Base-by-base conservation (phyloP, 1,140 invertebrate genomes). In the Cecropterus lyciades region DNA sequence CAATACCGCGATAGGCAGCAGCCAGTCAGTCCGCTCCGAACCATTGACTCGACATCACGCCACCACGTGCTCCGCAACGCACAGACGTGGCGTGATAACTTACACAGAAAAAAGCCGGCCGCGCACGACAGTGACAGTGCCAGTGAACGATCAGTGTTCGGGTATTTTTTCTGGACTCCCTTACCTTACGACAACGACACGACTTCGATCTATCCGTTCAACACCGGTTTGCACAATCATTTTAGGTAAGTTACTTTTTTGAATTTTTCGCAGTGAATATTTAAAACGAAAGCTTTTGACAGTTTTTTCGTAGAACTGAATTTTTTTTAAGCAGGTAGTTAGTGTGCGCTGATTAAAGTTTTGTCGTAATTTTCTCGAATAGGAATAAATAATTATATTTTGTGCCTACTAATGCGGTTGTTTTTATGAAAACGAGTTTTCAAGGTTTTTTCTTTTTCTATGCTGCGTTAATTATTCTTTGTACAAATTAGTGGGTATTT, bases 101-200 rank as follows among this genome's bases (percentile, higher is more conserved):
- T 78, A 40, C 59, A 77, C 66, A 74, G 59, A 82, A 85, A 24
- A 81, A 82, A 82, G 75, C 77, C 83, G 83, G 79, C 75, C 70
- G 84, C 82, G 82, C 76, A 81, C 70, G 72, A 63, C 72, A 87
- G 85, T 88, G 85, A 83, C 81, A 90, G 87, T 90, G 87, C 82
- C 75, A 86, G 87, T 85, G 84, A 76, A 70, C 77, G 78, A 77
- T 79, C 70, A 84, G 84, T 88, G 84, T 73, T 80, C 79, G 71
- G 70, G 65, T 67, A 68, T 69, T 65, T 67, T 70, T 70, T 71
- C 70, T 68, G 79, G 80, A 87, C 84, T 80, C 73, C 59, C 49
- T 67, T 49, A 69, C 62, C 72, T 55, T 65, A 60, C 65, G 49
- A 72, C 63, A 52, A 52, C 75, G 64, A 75, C 63, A 70, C 69